Conservation (phyloP, 2,888 invertebrate species). For the Eristalis tenax region DNA sequence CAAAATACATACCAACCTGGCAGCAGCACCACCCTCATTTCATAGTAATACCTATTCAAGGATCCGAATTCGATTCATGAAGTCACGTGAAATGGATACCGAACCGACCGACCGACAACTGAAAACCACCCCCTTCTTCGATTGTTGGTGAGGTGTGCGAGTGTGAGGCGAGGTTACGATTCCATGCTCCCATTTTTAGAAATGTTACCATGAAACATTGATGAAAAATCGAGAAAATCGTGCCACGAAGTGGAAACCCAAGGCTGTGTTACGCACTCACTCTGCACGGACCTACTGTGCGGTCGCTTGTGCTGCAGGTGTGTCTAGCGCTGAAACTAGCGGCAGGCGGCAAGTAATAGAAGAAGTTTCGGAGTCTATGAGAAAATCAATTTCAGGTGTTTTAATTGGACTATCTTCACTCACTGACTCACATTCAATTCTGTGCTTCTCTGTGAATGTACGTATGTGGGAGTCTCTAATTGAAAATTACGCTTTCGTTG, state of each 20-base stretch:
- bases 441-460: neutral
- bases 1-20: conserved; percentile 26
- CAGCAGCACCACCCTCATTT: neutral
- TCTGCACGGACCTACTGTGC: neutral
- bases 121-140: conserved; percentile 1
- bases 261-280: conserved; percentile 20
- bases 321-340: neutral
- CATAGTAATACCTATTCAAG: neutral
- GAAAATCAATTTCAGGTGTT: conserved; percentile 64
- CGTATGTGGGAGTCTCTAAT: conserved; percentile 7
- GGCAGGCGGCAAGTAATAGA: conserved; percentile 6
- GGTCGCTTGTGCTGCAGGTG: neutral
- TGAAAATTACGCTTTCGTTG: conserved; percentile 42
- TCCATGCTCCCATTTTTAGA: conserved; percentile 62
- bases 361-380: neutral
- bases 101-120: neutral
- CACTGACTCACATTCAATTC: neutral
- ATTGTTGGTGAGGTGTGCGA: neutral
- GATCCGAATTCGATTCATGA: neutral
- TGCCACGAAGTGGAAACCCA: neutral
- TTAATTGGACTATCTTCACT: conserved; percentile 40
- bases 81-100: conserved; percentile 58
- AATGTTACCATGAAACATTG: conserved; percentile 64
- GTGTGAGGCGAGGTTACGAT: conserved; percentile 19
- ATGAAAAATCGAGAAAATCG: conserved; percentile 46